Conservation (phyloP, 2,113 vertebrate genomes). For the Camarhynchus parvulus region DNA sequence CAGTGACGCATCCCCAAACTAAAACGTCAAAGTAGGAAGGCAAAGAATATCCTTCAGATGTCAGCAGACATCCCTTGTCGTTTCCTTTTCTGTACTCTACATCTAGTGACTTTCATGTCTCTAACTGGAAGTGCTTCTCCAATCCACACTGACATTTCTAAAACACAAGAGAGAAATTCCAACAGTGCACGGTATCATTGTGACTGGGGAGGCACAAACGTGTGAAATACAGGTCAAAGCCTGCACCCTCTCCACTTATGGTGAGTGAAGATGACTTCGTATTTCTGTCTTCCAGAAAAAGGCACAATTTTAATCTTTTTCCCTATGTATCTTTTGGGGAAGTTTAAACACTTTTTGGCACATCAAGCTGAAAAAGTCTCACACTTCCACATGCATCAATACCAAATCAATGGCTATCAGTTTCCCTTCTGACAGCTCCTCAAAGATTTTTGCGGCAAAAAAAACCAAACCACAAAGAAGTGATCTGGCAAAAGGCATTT, state of each 20-base stretch:
- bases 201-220: background rate
- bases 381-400: background rate
- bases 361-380: background rate
- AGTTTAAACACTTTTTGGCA: background rate
- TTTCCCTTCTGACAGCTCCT: background rate
- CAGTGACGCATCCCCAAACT: background rate
- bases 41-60: background rate
- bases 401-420: background rate
- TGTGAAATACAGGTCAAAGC: background rate
- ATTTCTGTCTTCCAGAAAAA: background rate
- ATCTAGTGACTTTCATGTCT: background rate
- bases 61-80: background rate
- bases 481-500: background rate
- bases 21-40: background rate
- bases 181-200: accelerated
- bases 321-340: background rate
- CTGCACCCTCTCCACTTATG: accelerated
- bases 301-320: background rate
- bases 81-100: background rate
- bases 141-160: background rate
- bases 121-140: background rate
- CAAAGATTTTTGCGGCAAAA: background rate
- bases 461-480: background rate
- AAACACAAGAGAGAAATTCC: background rate
- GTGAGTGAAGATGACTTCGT: background rate